Evolutionary conservation across 2,113 vertebrate genomes (phyloP).

Genomic region (Lepus americanus): DNA sequence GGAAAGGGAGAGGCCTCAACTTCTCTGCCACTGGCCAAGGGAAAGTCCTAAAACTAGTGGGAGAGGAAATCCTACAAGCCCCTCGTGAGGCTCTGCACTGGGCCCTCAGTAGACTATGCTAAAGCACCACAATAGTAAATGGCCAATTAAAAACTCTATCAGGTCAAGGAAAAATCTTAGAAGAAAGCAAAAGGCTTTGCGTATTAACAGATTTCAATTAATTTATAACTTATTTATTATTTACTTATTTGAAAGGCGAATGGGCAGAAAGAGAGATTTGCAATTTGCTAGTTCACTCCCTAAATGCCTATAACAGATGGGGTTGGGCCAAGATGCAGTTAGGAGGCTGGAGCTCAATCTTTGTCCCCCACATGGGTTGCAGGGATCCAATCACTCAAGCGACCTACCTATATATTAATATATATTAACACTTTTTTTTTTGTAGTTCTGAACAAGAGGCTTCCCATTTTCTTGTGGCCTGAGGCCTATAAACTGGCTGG

Average conservation of each 20-base stretch:
- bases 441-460: neutral
- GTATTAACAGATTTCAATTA: no score
- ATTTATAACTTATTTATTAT: no score
- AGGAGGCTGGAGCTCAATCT: no score
- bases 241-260: no score
- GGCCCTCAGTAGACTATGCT: neutral
- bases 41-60: neutral
- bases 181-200: neutral
- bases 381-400: no score
- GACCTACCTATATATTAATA: neutral
- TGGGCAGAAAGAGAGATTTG: no score
- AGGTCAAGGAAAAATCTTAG: neutral
- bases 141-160: neutral
- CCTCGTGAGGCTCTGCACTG: neutral
- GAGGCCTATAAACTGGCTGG: neutral
- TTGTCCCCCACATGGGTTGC: no score
- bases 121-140: neutral
- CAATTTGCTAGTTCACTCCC: no score
- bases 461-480: neutral
- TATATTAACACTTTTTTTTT: neutral
- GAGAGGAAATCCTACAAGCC: neutral
- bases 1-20: neutral
- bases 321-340: no score
- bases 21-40: neutral
- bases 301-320: no score